These are phyloP conservation scores for Erinaceus europaeus DNA, from an alignment of 2,113 vertebrate species.

Conservation along the genomic window DNA sequence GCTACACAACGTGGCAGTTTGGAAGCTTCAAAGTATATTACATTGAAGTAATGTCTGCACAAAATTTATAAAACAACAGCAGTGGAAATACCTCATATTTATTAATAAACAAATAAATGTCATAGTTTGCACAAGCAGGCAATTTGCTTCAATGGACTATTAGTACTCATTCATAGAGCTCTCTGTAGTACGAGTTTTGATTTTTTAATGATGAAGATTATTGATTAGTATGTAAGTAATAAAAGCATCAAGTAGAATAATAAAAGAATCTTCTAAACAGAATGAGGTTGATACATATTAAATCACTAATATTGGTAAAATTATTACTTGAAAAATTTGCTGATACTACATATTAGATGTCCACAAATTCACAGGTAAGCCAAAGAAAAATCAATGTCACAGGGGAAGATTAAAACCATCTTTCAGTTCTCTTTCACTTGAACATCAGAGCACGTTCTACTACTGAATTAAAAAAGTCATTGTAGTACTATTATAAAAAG, in stretches of 20 bases:
- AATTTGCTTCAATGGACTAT: background rate
- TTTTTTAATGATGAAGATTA: background rate
- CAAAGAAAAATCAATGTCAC: background rate
- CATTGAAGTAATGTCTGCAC: background rate
- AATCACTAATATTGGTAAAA: background rate
- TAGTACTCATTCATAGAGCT: background rate
- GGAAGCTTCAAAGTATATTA: background rate
- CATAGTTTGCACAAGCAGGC: background rate
- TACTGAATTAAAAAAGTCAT: background rate
- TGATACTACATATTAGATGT: background rate
- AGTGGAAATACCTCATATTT: no score
- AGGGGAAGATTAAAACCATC: no score
- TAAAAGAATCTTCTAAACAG: background rate
- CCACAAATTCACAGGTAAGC: background rate
- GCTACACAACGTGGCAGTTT: background rate
- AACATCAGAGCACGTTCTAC: background rate
- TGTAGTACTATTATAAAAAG: no score
- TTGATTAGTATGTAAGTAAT: background rate
- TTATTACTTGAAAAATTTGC: background rate
- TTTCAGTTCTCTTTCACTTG: background rate
- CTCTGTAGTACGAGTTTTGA: background rate
- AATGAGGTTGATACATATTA: background rate
- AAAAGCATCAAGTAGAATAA: background rate
- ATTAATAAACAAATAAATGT: background rate
- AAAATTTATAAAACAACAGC: no score